Evolutionary conservation across 92 coral and sea anemone species (phyloP), one percentile per base, ranked within the genome.

Genomic region (Epizoanthus stellaris): DNA sequence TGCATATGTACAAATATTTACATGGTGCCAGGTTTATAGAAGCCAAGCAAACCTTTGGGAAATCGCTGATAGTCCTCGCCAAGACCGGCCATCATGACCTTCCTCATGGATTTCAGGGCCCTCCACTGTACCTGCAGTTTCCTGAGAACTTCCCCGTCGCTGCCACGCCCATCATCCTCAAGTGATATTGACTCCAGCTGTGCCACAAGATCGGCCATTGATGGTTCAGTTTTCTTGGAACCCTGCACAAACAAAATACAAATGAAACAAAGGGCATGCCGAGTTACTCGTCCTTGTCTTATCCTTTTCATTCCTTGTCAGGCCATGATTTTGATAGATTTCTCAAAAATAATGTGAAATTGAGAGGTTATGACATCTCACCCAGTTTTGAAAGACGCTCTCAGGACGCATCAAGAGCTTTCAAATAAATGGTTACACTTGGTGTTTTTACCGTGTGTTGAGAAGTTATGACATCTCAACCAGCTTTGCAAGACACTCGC

Each of bases 91-190:
- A 63, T 79, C 83, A 79, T 20, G 7, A 70, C 61, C 7, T 79
- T 63, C 72, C 83, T 79, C 17, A 79, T 79, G 36, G 70, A 42
- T 12, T 63, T 79, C 83, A 79, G 47, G 72, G 58, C 67, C 49
- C 56, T 43, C 56, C 83, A 79, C 71, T 79, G 72, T 10, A 49
- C 30, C 42, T 70, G 67, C 12, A 79, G 56, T 19, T 20, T 79
- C 72, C 1, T 14, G 23, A 42, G 72, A 19, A 63, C 43, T 42
- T 43, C 60, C 42, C 8, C 30, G 58, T 40, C 9, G 39, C 47
- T 45, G 39, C 45, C 30, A 25, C 30, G 59, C 21, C 56, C 25
- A 16, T 63, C 83, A 63, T n/a, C 17, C 23, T 10, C 20, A 79
- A 79, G 6, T n/a, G 83, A 63, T 40, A 62, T 34, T 16, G 83